Conservation (phyloP, 1,140 invertebrate species). For the Heterodera carotae region DNA sequence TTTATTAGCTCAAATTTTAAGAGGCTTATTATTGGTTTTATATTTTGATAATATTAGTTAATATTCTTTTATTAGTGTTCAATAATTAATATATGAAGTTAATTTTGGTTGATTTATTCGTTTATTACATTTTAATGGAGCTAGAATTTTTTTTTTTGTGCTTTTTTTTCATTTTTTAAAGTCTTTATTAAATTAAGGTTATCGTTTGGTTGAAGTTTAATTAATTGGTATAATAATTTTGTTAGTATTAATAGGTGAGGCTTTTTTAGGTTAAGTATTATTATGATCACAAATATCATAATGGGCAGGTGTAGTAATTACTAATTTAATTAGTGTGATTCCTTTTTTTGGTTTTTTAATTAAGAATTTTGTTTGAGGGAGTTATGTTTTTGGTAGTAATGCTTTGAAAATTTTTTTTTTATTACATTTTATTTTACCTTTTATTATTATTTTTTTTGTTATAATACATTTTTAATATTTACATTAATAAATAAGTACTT, state of each 20-base stretch:
- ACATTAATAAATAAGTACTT: no score
- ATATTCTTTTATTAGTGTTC: slow-evolving; percentile 50
- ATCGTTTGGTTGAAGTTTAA: slow-evolving; percentile 44
- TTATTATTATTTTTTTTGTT: no score
- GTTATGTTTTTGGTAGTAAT: slow-evolving; percentile 44
- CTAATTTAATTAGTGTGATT: slow-evolving; percentile 55
- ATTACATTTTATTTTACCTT: no score
- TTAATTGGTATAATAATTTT: slow-evolving; percentile 47
- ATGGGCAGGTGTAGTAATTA: slow-evolving; percentile 56
- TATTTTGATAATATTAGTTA: slow-evolving; percentile 44
- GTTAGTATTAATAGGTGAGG: slow-evolving; percentile 48
- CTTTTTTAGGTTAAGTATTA: slow-evolving; percentile 54
- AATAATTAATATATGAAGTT: slow-evolving; percentile 54
- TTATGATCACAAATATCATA: slow-evolving; percentile 57
- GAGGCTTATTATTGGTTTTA: slow-evolving; percentile 51
- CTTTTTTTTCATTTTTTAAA: slow-evolving; percentile 57
- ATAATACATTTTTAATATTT: no score
- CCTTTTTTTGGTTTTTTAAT: slow-evolving; percentile 44
- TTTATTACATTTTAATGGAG: slow-evolving; percentile 56
- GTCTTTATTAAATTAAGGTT: slow-evolving; percentile 50
- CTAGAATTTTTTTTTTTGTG: slow-evolving; percentile 58
- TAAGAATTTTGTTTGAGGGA: slow-evolving; percentile 56
- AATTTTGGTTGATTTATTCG: slow-evolving; percentile 54
- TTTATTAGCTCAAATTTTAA: slow-evolving; percentile 51
- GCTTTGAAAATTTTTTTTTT: slow-evolving; percentile 57